Evolutionary conservation across 2,113 vertebrate genomes (phyloP).

Genomic region (Bubo scandiacus): DNA sequence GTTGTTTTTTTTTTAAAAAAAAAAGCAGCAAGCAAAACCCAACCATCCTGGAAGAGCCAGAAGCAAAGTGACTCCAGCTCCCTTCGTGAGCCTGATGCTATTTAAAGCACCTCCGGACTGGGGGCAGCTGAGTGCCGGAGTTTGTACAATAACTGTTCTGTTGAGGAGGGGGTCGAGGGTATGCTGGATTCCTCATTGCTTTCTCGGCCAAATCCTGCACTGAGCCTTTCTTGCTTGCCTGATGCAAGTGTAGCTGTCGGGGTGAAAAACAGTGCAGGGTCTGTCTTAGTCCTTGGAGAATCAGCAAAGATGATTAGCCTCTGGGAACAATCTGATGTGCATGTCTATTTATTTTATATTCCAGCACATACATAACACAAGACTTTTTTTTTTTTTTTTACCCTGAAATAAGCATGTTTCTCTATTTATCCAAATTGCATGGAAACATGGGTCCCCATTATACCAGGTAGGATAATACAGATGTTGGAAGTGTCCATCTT

Average conservation of each 20-base stretch:
- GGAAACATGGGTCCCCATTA: background rate
- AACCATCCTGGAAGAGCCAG: slow-evolving; percentile 5
- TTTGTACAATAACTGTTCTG: slow-evolving; percentile 23
- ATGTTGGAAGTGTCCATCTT: background rate
- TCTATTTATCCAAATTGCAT: background rate
- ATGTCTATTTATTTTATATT: background rate
- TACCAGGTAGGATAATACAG: background rate
- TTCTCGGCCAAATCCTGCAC: background rate
- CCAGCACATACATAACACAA: background rate
- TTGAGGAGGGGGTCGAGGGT: background rate
- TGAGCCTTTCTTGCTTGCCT: background rate
- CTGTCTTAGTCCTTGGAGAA: background rate
- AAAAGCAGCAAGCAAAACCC: background rate
- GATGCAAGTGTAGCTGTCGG: background rate
- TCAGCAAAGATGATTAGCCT: background rate
- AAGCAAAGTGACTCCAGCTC: slow-evolving; percentile 1
- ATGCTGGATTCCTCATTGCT: background rate
- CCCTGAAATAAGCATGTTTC: background rate
- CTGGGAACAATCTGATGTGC: background rate
- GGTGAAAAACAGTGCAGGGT: background rate
- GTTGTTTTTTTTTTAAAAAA: background rate
- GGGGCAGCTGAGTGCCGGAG: background rate
- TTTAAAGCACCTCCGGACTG: slow-evolving; percentile 33
- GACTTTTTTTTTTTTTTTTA: background rate
- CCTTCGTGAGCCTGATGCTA: background rate